These are phyloP conservation scores for Gopherus evgoodei DNA, from an alignment of 2,113 vertebrate species.

Conservation along the genomic window DNA sequence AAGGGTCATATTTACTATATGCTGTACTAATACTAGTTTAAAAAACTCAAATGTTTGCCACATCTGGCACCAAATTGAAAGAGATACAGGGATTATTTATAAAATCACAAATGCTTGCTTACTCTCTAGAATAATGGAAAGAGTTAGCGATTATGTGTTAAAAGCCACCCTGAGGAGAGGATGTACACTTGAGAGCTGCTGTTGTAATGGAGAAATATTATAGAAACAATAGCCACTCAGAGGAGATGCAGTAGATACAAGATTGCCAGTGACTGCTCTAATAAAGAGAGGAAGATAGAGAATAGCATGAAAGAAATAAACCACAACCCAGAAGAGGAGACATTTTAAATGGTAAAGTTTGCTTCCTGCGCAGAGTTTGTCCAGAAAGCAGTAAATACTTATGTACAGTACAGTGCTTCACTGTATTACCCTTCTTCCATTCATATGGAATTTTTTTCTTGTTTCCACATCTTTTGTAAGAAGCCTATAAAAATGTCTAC, in stretches of 20 bases:
- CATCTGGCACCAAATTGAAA: slow-evolving; percentile 3
- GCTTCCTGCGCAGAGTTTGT: not conserved
- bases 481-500: not conserved
- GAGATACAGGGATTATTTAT: slow-evolving; percentile 53
- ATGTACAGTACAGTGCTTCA: not conserved
- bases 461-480: not conserved
- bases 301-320: not conserved
- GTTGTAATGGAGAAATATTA: slow-evolving; percentile 55
- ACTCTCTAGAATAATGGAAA: slow-evolving; percentile 48
- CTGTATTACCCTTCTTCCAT: not conserved
- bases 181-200: slow-evolving; percentile 2
- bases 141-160: slow-evolving; percentile 8
- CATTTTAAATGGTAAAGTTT: not conserved
- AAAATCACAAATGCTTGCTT: slow-evolving; percentile 39
- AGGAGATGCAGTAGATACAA: slow-evolving; percentile 50
- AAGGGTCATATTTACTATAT: slow-evolving; percentile 18
- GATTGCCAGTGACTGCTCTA: slow-evolving; percentile 25
- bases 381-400: not conserved
- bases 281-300: not conserved
- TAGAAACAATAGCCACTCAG: slow-evolving; percentile 41
- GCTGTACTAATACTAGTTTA: slow-evolving; percentile 31
- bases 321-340: not conserved
- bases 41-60: slow-evolving; percentile 36
- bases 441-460: not conserved
- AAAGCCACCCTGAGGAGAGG: slow-evolving; percentile 21